A percentile compares a stretch with the other conserved stretches of the same genome.
Conservation (phyloP, 2,113 vertebrate species). For the Gymnobelideus leadbeateri region DNA sequence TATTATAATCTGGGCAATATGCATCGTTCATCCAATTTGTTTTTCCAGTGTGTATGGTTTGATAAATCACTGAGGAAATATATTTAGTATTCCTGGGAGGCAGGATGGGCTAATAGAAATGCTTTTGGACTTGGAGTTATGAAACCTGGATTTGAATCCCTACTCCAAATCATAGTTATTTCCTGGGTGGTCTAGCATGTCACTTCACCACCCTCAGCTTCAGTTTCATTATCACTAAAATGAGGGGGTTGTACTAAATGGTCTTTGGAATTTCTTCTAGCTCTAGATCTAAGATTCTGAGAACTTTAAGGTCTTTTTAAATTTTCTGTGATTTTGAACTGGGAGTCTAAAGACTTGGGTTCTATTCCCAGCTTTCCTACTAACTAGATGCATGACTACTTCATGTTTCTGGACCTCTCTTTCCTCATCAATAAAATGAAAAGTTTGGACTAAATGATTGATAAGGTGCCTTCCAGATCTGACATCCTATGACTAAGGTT, state of each 20-base stretch:
- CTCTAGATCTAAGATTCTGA: not conserved
- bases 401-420: not conserved
- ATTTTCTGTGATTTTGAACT: not conserved
- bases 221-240: not conserved
- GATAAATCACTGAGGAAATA: not conserved
- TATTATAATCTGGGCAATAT: not conserved
- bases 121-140: not conserved
- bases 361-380: not conserved
- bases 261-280: not conserved
- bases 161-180: not conserved
- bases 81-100: not conserved
- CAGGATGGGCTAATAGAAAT: not conserved
- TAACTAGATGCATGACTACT: not conserved
- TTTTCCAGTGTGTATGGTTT: not conserved
- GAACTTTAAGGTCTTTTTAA: not conserved
- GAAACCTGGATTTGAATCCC: not conserved
- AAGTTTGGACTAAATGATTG: not conserved
- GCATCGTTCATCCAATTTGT: slow-evolving; percentile 2
- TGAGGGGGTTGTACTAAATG: not conserved
- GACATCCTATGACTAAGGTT: not conserved
- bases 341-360: not conserved
- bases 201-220: not conserved
- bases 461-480: not conserved
- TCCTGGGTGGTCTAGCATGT: not conserved
- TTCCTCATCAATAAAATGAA: not conserved